A percentile compares a stretch with the other conserved stretches of the same genome.
Evolutionary conservation across 64 coral and sea anemone genomes (phyloP).

Genomic region (Orbicella faveolata): DNA sequence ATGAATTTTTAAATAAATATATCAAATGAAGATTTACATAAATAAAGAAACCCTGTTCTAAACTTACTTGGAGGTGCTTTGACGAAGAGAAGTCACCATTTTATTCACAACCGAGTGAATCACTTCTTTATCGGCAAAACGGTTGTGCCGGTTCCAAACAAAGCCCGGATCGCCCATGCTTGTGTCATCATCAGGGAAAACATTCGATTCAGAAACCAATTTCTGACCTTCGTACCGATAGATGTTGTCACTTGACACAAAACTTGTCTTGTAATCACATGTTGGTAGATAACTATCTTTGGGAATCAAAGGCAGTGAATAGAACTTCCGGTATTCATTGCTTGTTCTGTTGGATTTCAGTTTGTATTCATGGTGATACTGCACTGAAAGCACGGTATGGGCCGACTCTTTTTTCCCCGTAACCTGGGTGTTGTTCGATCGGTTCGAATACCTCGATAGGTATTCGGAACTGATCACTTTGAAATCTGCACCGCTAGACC

Average conservation of each 20-base stretch:
- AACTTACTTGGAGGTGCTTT: not conserved
- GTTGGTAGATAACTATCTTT: not conserved
- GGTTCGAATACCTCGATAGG: not conserved
- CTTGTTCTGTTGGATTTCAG: not conserved
- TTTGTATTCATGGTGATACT: not conserved
- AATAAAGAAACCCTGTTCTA: not conserved
- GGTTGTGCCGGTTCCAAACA: not conserved
- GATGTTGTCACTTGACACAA: not conserved
- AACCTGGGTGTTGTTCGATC: not conserved
- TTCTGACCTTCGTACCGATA: not conserved
- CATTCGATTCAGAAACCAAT: not conserved
- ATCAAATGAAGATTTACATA: too few relatives aligned
- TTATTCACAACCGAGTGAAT: not conserved
- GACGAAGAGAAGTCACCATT: not conserved
- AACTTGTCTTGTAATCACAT: not conserved
- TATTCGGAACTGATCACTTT: not conserved
- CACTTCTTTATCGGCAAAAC: not conserved
- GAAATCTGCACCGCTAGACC: not conserved
- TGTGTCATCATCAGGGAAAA: constrained; percentile 10
- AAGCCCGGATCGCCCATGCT: not conserved
- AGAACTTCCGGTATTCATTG: not conserved
- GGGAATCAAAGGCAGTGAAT: constrained; percentile 15
- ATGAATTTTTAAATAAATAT: too few relatives aligned
- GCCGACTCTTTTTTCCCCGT: not conserved
- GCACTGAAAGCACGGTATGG: not conserved